A percentile compares a stretch with the other conserved stretches of the same genome.
Evolutionary conservation across 2,888 invertebrate genomes (phyloP).

Genomic region (Apodemia mormo): DNA sequence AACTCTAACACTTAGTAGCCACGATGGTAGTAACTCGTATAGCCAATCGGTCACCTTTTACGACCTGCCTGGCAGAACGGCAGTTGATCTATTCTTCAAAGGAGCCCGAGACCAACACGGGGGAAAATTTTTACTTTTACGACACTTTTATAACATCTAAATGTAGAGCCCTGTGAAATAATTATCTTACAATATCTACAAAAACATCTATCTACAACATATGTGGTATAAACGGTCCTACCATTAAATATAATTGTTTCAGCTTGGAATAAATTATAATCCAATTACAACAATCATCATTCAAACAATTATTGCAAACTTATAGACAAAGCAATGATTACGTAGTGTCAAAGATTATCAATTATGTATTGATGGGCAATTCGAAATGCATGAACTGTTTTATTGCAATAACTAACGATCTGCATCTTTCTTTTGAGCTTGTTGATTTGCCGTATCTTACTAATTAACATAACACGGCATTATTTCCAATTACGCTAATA

Average conservation of each 20-base stretch:
- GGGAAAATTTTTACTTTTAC: too few relatives aligned
- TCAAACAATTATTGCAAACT: constrained; percentile 56
- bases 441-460: background rate
- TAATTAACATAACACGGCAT: background rate
- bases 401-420: constrained; percentile 32
- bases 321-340: constrained; percentile 53
- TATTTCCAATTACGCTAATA: background rate
- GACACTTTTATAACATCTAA: background rate
- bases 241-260: background rate
- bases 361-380: constrained; percentile 32
- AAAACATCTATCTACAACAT: background rate
- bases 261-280: background rate
- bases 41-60: too few relatives aligned
- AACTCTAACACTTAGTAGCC: too few relatives aligned
- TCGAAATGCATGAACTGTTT: constrained; percentile 38
- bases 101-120: too few relatives aligned
- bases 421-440: background rate
- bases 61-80: too few relatives aligned
- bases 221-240: background rate
- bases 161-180: background rate
- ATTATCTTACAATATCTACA: background rate
- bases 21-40: too few relatives aligned
- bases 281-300: constrained; percentile 34
- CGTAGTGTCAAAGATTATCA: constrained; percentile 52
- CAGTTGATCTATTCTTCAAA: too few relatives aligned